Conservation (phyloP, 2,797 vertebrate species). For the Alfaro cultratus region DNA sequence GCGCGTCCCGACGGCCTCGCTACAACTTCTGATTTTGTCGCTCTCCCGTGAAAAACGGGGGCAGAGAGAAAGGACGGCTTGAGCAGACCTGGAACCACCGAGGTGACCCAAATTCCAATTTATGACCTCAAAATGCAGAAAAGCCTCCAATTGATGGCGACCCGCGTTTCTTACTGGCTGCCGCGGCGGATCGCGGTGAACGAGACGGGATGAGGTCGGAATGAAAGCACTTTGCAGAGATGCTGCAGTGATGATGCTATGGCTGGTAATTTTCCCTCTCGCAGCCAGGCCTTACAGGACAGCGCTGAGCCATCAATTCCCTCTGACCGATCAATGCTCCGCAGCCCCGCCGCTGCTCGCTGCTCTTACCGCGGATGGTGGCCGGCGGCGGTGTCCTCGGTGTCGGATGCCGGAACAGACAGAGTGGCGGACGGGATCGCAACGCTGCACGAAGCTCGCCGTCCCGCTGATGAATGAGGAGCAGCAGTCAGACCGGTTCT, state of each 20-base stretch:
- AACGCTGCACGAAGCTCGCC: slow-evolving; percentile 31
- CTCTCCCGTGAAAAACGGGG: background rate
- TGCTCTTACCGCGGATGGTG: slow-evolving; percentile 67
- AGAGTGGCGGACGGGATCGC: slow-evolving; percentile 15
- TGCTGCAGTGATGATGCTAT: slow-evolving; percentile 15
- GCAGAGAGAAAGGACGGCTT: background rate
- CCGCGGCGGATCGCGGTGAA: background rate
- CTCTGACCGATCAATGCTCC: slow-evolving; percentile 25
- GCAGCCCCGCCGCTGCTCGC: slow-evolving; percentile 4
- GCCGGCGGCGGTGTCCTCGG: slow-evolving; percentile 39
- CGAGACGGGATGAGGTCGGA: background rate
- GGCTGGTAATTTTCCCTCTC: slow-evolving; percentile 42
- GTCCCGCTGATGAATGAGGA: slow-evolving; percentile 56
- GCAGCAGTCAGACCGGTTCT: slow-evolving; percentile 36
- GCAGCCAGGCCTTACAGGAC: slow-evolving; percentile 17
- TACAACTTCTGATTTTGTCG: background rate
- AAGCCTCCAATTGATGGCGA: background rate
- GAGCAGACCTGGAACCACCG: background rate
- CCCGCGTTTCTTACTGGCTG: background rate
- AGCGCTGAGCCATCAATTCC: background rate
- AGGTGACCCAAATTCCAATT: background rate
- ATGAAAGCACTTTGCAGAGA: background rate
- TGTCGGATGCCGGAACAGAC: slow-evolving; percentile 38
- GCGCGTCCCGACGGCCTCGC: background rate
- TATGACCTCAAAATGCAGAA: background rate